A percentile compares a stretch with the other conserved stretches of the same genome.
These are phyloP conservation scores for Ruditapes philippinarum DNA, from an alignment of 1,140 invertebrate species.

Conservation along the genomic window DNA sequence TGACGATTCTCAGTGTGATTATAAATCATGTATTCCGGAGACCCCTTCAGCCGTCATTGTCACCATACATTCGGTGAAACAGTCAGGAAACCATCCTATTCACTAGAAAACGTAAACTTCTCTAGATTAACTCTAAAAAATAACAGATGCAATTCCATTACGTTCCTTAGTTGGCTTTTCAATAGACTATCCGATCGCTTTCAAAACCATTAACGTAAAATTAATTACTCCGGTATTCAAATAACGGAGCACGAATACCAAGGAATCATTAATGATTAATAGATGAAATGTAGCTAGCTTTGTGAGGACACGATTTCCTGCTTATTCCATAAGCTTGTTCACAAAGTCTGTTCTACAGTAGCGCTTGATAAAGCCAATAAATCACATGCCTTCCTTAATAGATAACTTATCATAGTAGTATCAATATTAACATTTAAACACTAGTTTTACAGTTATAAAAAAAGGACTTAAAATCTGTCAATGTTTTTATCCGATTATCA, in stretches of 20 bases:
- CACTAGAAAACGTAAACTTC: constrained; percentile 39
- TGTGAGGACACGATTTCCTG: constrained; percentile 47
- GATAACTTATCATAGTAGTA: too few species aligned
- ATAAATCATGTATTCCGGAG: constrained; percentile 32
- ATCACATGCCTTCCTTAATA: too few species aligned
- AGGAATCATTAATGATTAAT: constrained; percentile 69
- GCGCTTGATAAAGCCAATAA: too few species aligned
- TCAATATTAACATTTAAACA: too few species aligned
- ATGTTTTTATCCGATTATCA: too few species aligned
- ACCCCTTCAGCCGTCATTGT: neutral
- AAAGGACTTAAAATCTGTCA: too few species aligned
- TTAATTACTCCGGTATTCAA: constrained; percentile 71
- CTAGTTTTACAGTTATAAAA: too few species aligned
- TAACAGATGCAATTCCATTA: constrained; percentile 65
- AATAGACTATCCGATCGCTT: constrained; percentile 61
- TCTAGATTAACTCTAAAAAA: constrained; percentile 58
- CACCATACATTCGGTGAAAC: constrained; percentile 2
- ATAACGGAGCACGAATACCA: constrained; percentile 53
- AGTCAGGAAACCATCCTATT: constrained; percentile 13
- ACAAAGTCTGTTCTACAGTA: neutral
- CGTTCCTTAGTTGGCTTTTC: constrained; percentile 39
- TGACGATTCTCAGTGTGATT: neutral
- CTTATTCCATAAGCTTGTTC: constrained; percentile 44
- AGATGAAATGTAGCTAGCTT: constrained; percentile 63
- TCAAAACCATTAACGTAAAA: constrained; percentile 71